Percentiles rank a stretch among this genome's conserved stretches.
phyloP scores from a whole-genome alignment of 2,797 vertebrate species.

The Muraenolepis orangiensis region DNA sequence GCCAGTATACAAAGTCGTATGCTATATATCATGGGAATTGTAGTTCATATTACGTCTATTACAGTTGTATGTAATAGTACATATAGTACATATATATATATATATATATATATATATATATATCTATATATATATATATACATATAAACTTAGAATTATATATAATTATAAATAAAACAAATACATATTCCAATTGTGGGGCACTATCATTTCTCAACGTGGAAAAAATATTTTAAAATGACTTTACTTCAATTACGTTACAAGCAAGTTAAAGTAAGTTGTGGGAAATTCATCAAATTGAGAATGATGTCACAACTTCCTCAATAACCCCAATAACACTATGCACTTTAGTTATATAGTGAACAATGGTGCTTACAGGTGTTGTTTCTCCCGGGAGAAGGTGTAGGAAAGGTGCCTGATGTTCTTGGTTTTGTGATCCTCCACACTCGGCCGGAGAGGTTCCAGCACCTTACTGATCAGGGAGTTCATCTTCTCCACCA shows the following conservation, averaged over 20 bases:
- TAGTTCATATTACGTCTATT: neutral
- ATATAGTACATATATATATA: neutral
- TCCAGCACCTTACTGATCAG: conserved; percentile 86
- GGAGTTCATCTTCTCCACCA: conserved; percentile 85
- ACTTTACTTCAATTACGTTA: no score
- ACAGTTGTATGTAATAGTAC: neutral
- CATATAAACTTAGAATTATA: no score
- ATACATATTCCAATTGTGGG: neutral
- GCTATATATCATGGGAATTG: neutral
- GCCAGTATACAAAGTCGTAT: neutral
- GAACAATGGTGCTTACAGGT: conserved; percentile 80
- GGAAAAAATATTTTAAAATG: no score
- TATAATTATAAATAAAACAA: no score
- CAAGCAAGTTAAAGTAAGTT: neutral
- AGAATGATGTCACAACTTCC: neutral
- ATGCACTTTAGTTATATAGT: neutral
- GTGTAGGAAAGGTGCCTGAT: conserved; percentile 91
- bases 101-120: neutral
- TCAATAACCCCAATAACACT: neutral
- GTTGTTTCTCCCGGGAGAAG: conserved; percentile 94
- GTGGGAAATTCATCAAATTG: neutral
- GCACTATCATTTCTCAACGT: neutral
- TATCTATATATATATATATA: no score
- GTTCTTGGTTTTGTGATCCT: conserved; percentile 79
- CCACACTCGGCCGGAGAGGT: conserved; percentile 89